Base-by-base conservation (phyloP, 2,797 vertebrate species). In the Poeciliopsis turneri region DNA sequence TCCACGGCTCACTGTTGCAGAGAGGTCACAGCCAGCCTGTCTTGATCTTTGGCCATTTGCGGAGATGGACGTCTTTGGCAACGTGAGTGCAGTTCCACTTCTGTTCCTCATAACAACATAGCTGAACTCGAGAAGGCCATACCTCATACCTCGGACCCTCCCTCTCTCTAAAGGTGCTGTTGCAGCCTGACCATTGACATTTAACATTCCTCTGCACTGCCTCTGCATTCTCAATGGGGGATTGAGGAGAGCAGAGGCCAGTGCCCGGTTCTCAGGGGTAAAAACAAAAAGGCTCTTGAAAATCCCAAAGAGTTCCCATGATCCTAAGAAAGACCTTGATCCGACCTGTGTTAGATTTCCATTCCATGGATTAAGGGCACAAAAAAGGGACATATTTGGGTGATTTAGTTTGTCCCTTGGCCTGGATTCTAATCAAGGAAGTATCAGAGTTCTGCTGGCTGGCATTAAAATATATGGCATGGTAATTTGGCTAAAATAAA, bases 211-310 rank as follows among this genome's bases (percentile, higher is more conserved):
- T 94, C 90, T 2, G 68, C 25, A 81, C 92, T 88, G 93, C 94
- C 92, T 91, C 92, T 93, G 92, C 91, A 89, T 94, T 90, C 91
- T 93, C 93, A 96, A 88, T 89, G 87, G 94, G 95, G 96, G 97
- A 96, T 96, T 95, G 95, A 96, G 93, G 92, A 94, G 94, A 90
- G 82, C 88, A 92, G 84, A 95, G 95, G 95, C 95, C 95, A 96
- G 91, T 85, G 88, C 90, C 87, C 90, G 93, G 93, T 95, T 94
- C 94, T 96, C 94, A 94, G 92, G 95, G 95, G 95, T 95, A 95
- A 94, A 96, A 97, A 97, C 96, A 98, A 97, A 96, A 98, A 97
- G 96, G 93, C 96, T 95, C 95, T 97, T 98, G 95, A 96, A 96
- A 97, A 96, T 96, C 94, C 90, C 86, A 84, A 92, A 91, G 93